These are phyloP conservation scores for Melipona beecheii DNA, from an alignment of 2,888 invertebrate species.

Conservation along the genomic window DNA sequence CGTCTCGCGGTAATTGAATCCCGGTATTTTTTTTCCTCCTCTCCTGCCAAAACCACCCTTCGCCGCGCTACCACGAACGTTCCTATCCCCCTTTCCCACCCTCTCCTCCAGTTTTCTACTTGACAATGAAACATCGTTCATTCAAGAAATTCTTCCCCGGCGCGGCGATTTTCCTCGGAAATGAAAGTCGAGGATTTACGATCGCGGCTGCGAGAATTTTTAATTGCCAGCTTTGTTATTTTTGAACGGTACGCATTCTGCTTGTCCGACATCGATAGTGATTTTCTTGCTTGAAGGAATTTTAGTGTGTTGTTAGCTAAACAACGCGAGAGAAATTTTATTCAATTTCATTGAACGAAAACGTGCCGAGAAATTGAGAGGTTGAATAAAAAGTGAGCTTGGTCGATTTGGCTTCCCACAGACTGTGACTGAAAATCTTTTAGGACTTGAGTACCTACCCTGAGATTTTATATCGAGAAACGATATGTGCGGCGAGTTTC, in stretches of 20 bases:
- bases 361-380: too few relatives aligned
- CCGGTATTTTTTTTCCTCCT: constrained; percentile 61
- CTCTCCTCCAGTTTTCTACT: background rate
- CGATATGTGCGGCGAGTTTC: constrained; percentile 4
- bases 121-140: constrained; percentile 46
- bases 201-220: background rate
- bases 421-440: background rate
- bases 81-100: background rate
- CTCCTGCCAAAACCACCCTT: constrained; percentile 14
- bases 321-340: too few relatives aligned
- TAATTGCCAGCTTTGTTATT: background rate
- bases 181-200: background rate
- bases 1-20: constrained; percentile 76
- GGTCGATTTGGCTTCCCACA: background rate
- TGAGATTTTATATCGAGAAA: constrained; percentile 9
- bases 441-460: background rate
- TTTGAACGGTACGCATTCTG: too few relatives aligned
- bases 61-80: constrained; percentile 17
- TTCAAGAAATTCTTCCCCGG: constrained; percentile 27
- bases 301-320: too few relatives aligned
- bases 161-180: background rate
- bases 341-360: too few relatives aligned
- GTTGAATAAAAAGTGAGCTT: too few relatives aligned
- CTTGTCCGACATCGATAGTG: too few relatives aligned
- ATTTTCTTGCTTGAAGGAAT: too few relatives aligned